Evolutionary conservation across 1,140 invertebrate genomes (phyloP).

Genomic region (Tribolium madens): DNA sequence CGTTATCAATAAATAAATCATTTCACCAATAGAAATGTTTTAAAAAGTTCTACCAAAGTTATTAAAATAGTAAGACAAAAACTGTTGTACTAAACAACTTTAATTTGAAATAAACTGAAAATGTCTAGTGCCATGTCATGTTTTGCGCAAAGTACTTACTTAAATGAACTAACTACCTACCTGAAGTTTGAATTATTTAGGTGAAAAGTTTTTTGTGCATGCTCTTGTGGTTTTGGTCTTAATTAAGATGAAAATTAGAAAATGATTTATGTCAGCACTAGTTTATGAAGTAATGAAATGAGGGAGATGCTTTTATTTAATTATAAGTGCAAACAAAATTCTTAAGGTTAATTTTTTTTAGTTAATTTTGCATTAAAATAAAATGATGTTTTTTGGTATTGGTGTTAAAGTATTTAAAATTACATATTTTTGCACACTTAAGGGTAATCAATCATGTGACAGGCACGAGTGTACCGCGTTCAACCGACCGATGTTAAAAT

Average conservation of each 20-base stretch:
- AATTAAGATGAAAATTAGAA: constrained; percentile 24
- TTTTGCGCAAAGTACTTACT: constrained; percentile 13
- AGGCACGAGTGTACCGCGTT: neutral
- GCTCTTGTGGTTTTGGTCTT: constrained; percentile 25
- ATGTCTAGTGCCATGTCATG: constrained; percentile 4
- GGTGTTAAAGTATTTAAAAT: no score
- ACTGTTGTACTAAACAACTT: neutral
- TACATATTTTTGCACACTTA: neutral
- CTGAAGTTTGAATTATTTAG: constrained; percentile 11
- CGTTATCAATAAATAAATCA: no score
- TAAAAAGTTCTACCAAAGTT: no score
- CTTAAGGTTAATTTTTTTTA: no score
- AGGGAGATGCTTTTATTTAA: constrained; percentile 4
- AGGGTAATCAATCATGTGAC: neutral
- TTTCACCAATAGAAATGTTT: no score
- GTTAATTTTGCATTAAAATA: no score
- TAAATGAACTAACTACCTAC: constrained; percentile 20
- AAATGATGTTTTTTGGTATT: no score
- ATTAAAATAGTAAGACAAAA: no score
- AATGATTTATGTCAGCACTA: constrained; percentile 10
- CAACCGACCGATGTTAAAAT: neutral
- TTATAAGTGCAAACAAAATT: neutral
- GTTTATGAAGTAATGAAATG: constrained; percentile 16
- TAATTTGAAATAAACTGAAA: neutral
- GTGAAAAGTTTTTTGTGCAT: constrained; percentile 26